Percentiles rank a stretch among this genome's conserved stretches.
These are phyloP conservation scores for Agonopterix heracliana DNA, from an alignment of 2,888 invertebrate genomes.

Conservation along the genomic window DNA sequence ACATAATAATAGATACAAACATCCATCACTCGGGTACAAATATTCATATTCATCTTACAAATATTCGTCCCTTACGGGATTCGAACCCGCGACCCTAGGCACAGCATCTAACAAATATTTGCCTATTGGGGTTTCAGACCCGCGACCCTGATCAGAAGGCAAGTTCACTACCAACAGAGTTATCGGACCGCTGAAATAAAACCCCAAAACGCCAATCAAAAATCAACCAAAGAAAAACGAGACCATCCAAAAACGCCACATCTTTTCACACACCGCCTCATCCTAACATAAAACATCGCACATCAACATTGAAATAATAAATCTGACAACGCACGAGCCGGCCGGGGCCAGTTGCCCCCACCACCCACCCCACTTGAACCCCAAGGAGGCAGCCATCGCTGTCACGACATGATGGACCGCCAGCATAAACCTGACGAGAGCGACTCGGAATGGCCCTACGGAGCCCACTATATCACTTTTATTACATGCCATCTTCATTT, in stretches of 20 bases:
- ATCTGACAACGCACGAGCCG: slow-evolving; percentile 45
- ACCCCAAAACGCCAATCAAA: too few species aligned
- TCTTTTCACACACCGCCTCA: slow-evolving; percentile 4
- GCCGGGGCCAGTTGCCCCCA: slow-evolving; percentile 19
- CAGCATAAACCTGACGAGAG: slow-evolving; percentile 85
- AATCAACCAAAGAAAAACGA: not conserved
- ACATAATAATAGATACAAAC: too few species aligned
- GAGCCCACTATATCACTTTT: slow-evolving; percentile 88
- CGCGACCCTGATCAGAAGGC: too few species aligned
- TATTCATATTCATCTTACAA: too few species aligned
- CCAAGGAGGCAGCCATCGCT: slow-evolving; percentile 63
- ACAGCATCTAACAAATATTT: too few species aligned
- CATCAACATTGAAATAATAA: slow-evolving; percentile 68
- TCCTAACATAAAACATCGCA: slow-evolving; percentile 44
- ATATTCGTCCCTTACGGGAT: too few species aligned
- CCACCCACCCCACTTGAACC: slow-evolving; percentile 28
- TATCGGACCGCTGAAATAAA: too few species aligned
- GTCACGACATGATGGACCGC: slow-evolving; percentile 84
- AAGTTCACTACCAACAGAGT: too few species aligned
- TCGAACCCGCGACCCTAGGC: too few species aligned
- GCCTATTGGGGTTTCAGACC: too few species aligned
- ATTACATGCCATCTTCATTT: slow-evolving; percentile 84
- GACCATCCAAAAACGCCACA: not conserved
- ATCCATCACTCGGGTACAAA: too few species aligned
- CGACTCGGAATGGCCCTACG: slow-evolving; percentile 83